A percentile compares a stretch with the other conserved stretches of the same genome.
Evolutionary conservation across 2,797 vertebrate species (phyloP).

Genomic region (Thamnophis elegans): DNA sequence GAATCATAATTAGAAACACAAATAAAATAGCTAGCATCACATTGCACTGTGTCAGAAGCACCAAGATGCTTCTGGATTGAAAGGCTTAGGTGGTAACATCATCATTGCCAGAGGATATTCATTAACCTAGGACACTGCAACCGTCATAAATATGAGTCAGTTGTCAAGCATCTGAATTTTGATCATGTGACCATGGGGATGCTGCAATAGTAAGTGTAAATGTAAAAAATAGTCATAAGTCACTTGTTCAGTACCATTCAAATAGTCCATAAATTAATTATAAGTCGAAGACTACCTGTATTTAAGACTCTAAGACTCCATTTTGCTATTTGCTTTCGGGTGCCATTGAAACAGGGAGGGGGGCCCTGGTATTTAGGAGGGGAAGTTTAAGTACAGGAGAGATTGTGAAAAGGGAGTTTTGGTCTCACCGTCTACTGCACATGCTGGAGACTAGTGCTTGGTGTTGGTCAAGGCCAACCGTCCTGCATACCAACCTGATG

Average conservation of each 20-base stretch:
- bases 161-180: background rate
- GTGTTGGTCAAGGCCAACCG: too few relatives aligned
- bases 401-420: too few relatives aligned
- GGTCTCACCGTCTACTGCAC: too few relatives aligned
- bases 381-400: too few relatives aligned
- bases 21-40: background rate
- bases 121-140: background rate
- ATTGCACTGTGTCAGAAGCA: background rate
- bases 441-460: too few relatives aligned
- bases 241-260: background rate
- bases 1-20: background rate
- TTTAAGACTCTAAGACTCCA: too few relatives aligned
- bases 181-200: background rate
- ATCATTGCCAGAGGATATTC: background rate
- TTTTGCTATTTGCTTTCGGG: too few relatives aligned
- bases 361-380: too few relatives aligned
- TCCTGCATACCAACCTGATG: too few relatives aligned
- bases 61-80: background rate
- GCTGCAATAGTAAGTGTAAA: background rate
- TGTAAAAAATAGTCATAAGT: background rate
- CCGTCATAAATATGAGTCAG: background rate
- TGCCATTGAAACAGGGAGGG: too few relatives aligned
- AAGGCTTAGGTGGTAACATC: background rate
- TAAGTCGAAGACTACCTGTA: background rate
- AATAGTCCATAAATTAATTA: background rate